phyloP scores from a whole-genome alignment of 2,113 vertebrate genomes.

The Calidris pugnax region DNA sequence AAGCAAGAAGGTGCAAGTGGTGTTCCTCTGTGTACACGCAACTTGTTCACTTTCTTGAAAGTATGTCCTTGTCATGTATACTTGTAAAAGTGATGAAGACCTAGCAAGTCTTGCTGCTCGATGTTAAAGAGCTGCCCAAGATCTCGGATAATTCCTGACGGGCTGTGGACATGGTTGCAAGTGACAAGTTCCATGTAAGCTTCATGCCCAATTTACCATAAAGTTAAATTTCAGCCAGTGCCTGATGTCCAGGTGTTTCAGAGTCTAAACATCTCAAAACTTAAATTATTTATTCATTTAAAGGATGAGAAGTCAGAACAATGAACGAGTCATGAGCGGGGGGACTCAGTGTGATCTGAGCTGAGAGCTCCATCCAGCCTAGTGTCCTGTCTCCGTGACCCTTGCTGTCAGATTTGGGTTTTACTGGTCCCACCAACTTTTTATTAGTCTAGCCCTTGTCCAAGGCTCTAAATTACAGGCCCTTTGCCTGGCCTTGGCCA shows the following conservation, averaged over 20 bases:
- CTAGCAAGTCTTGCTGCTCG: rapidly evolving
- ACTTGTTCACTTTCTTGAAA: background rate
- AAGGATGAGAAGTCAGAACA: background rate
- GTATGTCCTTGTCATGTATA: background rate
- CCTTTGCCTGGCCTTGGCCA: background rate
- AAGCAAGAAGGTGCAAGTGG: background rate
- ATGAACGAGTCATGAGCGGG: rapidly evolving
- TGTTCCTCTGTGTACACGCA: background rate
- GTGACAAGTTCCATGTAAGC: background rate
- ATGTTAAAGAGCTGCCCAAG: background rate
- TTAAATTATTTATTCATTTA: background rate
- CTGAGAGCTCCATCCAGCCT: background rate
- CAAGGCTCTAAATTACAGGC: background rate
- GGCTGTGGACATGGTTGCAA: background rate
- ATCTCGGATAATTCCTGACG: background rate
- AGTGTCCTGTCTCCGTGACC: background rate
- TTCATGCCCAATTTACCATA: background rate
- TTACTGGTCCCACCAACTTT: background rate
- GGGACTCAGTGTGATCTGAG: background rate
- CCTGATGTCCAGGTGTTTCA: background rate
- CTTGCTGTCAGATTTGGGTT: background rate
- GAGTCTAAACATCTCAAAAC: background rate
- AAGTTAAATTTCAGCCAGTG: background rate
- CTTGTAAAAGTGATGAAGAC: background rate
- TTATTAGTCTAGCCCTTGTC: background rate